phyloP scores from a whole-genome alignment of 2,888 invertebrate genomes.

The Teleiodes luculella region DNA sequence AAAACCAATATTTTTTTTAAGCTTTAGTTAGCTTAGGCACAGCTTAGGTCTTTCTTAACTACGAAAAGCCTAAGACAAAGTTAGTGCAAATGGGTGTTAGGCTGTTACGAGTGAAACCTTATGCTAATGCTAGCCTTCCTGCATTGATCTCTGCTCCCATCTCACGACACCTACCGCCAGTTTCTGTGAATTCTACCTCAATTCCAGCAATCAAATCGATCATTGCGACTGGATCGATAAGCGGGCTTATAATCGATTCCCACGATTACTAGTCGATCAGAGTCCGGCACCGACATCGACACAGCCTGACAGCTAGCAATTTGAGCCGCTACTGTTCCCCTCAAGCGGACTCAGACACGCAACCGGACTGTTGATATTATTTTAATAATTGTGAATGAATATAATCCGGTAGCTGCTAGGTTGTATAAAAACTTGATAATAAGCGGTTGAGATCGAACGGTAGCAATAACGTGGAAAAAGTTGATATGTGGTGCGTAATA shows the following conservation, averaged over 20 bases:
- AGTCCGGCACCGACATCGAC: constrained; percentile 27
- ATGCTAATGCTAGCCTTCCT: too few species aligned
- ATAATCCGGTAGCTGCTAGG: neutral
- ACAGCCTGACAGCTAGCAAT: constrained; percentile 55
- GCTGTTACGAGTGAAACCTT: too few species aligned
- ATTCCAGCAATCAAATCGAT: constrained; percentile 13
- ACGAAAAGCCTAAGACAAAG: too few species aligned
- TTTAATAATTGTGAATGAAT: constrained; percentile 6
- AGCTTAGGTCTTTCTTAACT: too few species aligned
- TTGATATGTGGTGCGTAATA: neutral
- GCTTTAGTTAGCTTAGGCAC: too few species aligned
- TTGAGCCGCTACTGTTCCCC: constrained; percentile 58
- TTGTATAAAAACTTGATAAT: neutral
- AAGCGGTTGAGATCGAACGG: constrained; percentile 4
- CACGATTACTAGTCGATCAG: constrained; percentile 48
- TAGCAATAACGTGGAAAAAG: neutral
- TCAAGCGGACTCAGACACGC: constrained; percentile 50
- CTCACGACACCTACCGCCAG: neutral
- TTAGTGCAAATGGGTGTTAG: too few species aligned
- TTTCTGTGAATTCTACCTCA: neutral
- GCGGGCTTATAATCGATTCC: constrained; percentile 47
- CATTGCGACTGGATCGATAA: constrained; percentile 23
- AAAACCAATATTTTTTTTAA: too few species aligned
- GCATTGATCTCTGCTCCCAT: neutral
- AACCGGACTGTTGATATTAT: constrained; percentile 18